These are phyloP conservation scores for Neoascia interrupta DNA, from an alignment of 2,888 invertebrate species.

Conservation along the genomic window DNA sequence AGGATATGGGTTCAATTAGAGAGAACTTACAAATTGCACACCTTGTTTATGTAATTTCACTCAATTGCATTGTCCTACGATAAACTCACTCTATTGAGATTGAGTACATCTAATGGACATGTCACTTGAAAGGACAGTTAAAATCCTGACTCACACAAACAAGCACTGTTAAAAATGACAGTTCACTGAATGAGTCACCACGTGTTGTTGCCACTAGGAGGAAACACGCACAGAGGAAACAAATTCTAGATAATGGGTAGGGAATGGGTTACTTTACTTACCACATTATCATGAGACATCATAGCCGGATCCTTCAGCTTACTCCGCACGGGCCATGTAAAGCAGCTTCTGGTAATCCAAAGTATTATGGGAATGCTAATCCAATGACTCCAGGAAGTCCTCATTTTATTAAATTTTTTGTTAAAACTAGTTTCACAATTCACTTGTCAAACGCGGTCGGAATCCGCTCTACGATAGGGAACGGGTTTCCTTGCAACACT, in stretches of 20 bases:
- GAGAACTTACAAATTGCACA: no score
- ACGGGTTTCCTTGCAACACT: not conserved
- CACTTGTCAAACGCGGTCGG: not conserved
- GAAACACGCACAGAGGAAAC: not conserved
- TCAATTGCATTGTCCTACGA: slow-evolving; percentile 17
- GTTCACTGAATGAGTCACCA: slow-evolving; percentile 61
- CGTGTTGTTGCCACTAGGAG: no score
- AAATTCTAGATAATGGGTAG: no score
- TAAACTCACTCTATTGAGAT: slow-evolving; percentile 40
- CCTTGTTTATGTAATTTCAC: slow-evolving; percentile 32
- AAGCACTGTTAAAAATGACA: slow-evolving; percentile 5
- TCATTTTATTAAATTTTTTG: slow-evolving; percentile 34
- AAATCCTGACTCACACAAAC: slow-evolving; percentile 1
- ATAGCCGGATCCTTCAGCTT: slow-evolving; percentile 46
- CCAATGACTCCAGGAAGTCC: slow-evolving; percentile 44
- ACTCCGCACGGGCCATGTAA: slow-evolving; percentile 39
- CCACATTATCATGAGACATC: slow-evolving; percentile 63
- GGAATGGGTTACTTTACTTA: slow-evolving; percentile 35
- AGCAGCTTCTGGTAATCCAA: slow-evolving; percentile 53
- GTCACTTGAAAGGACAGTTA: slow-evolving; percentile 10
- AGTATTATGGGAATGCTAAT: slow-evolving; percentile 38
- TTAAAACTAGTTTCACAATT: not conserved
- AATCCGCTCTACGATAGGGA: not conserved
- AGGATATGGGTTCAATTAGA: no score
- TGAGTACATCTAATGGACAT: no score